phyloP scores from a whole-genome alignment of 1,140 invertebrate species.

The Aplysia californica region DNA sequence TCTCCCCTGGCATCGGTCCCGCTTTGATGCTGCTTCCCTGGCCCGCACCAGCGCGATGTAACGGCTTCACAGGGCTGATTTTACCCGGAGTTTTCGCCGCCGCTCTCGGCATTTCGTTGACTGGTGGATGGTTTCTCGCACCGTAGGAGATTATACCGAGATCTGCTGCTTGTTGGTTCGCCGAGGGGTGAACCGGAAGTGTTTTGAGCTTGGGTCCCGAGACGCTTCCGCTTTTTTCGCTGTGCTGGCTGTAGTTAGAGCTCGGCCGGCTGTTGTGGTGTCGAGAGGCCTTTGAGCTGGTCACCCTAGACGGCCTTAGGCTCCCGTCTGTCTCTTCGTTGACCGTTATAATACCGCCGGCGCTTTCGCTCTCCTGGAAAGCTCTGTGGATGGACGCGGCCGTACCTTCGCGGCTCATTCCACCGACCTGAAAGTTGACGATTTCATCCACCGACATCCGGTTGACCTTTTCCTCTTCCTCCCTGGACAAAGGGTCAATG shows the following conservation, averaged over 20 bases:
- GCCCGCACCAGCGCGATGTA: conserved; percentile 17
- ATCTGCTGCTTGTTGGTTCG: conserved; percentile 19
- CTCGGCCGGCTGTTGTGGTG: too few relatives aligned
- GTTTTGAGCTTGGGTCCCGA: conserved; percentile 1
- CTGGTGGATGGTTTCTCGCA: conserved; percentile 7
- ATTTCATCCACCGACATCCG: conserved; percentile 48
- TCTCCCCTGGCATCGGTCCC: conserved; percentile 34
- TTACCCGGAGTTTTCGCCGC: background rate
- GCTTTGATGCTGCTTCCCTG: conserved; percentile 31
- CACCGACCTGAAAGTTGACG: conserved; percentile 30
- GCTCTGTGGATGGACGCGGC: background rate
- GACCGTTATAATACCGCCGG: too few relatives aligned
- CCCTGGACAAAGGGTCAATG: conserved; percentile 36
- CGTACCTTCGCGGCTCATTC: background rate
- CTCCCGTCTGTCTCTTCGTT: too few relatives aligned
- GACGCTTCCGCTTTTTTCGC: background rate
- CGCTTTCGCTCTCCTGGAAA: too few relatives aligned
- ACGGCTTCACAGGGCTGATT: background rate
- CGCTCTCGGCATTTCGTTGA: conserved; percentile 20
- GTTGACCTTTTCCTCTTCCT: conserved; percentile 42
- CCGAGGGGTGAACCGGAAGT: conserved; percentile 19
- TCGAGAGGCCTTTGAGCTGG: too few relatives aligned
- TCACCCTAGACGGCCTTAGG: too few relatives aligned
- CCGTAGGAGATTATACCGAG: conserved; percentile 26
- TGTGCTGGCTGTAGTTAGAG: background rate